A percentile compares a stretch with the other conserved stretches of the same genome.
Conservation (phyloP, 2,113 vertebrate genomes). For the Centrocercus urophasianus region DNA sequence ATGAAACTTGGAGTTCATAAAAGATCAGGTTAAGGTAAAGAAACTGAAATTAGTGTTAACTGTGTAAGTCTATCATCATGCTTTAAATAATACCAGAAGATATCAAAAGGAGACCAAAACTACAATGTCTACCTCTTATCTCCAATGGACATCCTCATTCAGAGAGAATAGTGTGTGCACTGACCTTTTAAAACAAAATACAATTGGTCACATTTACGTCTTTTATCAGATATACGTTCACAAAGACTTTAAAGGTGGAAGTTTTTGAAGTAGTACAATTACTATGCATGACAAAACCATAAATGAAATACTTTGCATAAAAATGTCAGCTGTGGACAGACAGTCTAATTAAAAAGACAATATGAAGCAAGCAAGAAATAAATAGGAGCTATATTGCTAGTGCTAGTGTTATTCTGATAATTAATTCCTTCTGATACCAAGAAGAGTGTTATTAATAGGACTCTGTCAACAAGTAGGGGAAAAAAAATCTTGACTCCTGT, state of each 20-base stretch:
- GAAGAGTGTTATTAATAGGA: background rate
- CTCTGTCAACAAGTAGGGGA: background rate
- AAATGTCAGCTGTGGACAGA: background rate
- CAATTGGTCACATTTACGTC: background rate
- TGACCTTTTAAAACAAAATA: background rate
- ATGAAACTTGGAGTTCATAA: background rate
- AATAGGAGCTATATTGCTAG: background rate
- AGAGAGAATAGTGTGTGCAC: background rate
- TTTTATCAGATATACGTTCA: background rate
- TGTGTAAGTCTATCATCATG: background rate
- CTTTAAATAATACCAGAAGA: background rate
- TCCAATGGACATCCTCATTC: background rate
- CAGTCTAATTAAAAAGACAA: background rate
- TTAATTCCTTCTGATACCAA: background rate
- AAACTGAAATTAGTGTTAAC: background rate
- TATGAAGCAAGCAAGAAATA: background rate
- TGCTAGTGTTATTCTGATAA: background rate
- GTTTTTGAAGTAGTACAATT: background rate
- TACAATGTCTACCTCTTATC: background rate
- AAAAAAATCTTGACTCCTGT: background rate
- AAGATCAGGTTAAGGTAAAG: background rate
- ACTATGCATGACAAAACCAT: background rate
- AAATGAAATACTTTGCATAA: background rate
- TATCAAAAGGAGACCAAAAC: background rate
- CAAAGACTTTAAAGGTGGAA: background rate